phyloP scores from a whole-genome alignment of 2,113 vertebrate species.

The Eonycteris spelaea region DNA sequence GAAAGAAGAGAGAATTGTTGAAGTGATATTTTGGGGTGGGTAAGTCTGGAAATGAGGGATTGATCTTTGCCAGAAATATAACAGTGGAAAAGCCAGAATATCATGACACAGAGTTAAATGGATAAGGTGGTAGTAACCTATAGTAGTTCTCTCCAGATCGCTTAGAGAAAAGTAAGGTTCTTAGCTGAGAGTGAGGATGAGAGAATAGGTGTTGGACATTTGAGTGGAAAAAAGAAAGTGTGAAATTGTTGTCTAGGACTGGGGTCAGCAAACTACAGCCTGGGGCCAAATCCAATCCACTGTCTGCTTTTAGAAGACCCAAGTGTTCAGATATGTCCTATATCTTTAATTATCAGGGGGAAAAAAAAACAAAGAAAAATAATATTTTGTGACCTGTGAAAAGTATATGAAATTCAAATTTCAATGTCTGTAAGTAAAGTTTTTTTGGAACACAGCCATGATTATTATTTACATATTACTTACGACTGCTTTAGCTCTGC shows the following conservation, averaged over 20 bases:
- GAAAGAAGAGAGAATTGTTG: background rate
- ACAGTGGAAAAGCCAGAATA: background rate
- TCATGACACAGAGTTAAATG: background rate
- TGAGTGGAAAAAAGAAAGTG: background rate
- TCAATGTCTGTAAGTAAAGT: background rate
- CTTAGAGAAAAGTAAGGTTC: background rate
- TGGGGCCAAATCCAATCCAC: background rate
- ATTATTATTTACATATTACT: background rate
- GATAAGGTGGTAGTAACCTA: background rate
- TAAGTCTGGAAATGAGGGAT: background rate
- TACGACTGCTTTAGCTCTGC: background rate
- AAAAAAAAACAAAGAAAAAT: background rate
- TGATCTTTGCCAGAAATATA: background rate
- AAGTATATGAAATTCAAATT: slow-evolving; percentile 16
- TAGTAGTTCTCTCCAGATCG: background rate
- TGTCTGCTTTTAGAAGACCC: background rate
- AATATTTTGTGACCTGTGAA: background rate
- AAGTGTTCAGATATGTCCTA: background rate
- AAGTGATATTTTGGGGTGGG: background rate
- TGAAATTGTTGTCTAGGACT: background rate
- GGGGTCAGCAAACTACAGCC: background rate
- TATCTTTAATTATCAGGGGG: background rate
- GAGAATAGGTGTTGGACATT: background rate
- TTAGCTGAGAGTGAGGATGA: background rate
- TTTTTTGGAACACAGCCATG: slow-evolving; percentile 1